phyloP scores from a whole-genome alignment of 2,888 invertebrate genomes.

The Caenorhabditis sp. region DNA sequence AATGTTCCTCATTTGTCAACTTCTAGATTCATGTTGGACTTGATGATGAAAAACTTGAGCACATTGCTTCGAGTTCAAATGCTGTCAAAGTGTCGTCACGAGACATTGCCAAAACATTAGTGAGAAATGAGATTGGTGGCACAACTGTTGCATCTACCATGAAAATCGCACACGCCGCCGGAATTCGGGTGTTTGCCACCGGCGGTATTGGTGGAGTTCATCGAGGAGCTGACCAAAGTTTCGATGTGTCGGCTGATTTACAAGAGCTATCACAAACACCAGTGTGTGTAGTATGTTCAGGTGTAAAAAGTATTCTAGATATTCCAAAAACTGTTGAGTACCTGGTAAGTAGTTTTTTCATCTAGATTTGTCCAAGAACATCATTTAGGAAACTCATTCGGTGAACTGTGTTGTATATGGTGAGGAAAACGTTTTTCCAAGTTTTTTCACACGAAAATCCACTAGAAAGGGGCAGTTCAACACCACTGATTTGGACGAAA shows the following conservation, averaged over 20 bases:
- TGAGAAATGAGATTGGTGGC: constrained; percentile 77
- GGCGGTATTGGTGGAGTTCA: constrained; percentile 94
- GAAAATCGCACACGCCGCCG: constrained; percentile 82
- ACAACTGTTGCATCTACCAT: constrained; percentile 96
- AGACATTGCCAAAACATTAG: constrained; percentile 63
- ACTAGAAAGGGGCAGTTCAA: constrained; percentile 80
- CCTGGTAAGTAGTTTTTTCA: constrained; percentile 76
- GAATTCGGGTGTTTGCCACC: constrained; percentile 90
- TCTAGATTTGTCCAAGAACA: neutral
- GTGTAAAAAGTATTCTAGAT: constrained; percentile 95
- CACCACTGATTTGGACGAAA: constrained; percentile 77
- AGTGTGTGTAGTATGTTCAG: constrained; percentile 90
- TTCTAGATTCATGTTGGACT: constrained; percentile 73
- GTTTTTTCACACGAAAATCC: constrained; percentile 87
- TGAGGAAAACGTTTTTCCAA: constrained; percentile 81
- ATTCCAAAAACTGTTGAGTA: constrained; percentile 91
- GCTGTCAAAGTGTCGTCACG: constrained; percentile 83
- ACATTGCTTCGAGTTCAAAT: constrained; percentile 77
- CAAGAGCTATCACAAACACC: constrained; percentile 86
- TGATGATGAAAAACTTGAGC: constrained; percentile 76
- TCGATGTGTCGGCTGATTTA: constrained; percentile 94
- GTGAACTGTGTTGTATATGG: constrained; percentile 86
- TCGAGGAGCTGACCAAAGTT: constrained; percentile 82
- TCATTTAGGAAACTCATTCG: constrained; percentile 87
- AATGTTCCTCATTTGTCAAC: constrained; percentile 2